Conservation (phyloP, 2,113 vertebrate species). For the Percopsis transmontana region DNA sequence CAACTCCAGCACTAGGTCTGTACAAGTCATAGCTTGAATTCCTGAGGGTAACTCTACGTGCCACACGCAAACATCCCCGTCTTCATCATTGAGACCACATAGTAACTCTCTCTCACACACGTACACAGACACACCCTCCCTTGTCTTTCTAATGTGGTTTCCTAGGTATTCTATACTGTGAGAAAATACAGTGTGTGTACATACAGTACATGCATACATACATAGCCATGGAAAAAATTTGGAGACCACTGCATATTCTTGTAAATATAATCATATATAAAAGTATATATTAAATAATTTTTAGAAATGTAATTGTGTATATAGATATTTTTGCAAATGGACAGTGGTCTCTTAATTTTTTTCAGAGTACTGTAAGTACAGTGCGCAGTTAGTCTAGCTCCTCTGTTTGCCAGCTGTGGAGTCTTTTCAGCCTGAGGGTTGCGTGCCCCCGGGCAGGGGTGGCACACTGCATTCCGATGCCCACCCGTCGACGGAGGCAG, state of each 20-base stretch:
- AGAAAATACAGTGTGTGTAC: too few species aligned
- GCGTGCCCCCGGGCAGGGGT: constrained; percentile 35
- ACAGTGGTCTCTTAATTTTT: too few species aligned
- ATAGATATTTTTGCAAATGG: too few species aligned
- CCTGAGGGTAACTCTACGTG: constrained; percentile 43
- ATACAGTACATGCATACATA: too few species aligned
- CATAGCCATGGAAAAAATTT: too few species aligned
- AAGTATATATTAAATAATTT: too few species aligned
- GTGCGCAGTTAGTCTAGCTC: too few species aligned
- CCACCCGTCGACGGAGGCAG: constrained; percentile 33
- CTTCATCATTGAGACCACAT: constrained; percentile 30
- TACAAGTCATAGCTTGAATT: constrained; percentile 47
- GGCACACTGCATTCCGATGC: constrained; percentile 36
- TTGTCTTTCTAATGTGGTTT: background rate
- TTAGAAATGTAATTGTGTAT: too few species aligned
- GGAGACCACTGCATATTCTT: too few species aligned
- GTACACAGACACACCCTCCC: background rate
- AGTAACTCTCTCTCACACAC: background rate
- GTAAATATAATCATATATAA: too few species aligned
- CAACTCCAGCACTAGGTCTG: constrained; percentile 4
- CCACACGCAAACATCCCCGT: constrained; percentile 31
- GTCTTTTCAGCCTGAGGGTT: constrained; percentile 1
- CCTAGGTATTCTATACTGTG: too few species aligned
- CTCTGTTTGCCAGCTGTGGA: background rate
- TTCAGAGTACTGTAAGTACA: too few species aligned